Conservation (phyloP, 2,797 vertebrate species). For the Chromobotia macracanthus region DNA sequence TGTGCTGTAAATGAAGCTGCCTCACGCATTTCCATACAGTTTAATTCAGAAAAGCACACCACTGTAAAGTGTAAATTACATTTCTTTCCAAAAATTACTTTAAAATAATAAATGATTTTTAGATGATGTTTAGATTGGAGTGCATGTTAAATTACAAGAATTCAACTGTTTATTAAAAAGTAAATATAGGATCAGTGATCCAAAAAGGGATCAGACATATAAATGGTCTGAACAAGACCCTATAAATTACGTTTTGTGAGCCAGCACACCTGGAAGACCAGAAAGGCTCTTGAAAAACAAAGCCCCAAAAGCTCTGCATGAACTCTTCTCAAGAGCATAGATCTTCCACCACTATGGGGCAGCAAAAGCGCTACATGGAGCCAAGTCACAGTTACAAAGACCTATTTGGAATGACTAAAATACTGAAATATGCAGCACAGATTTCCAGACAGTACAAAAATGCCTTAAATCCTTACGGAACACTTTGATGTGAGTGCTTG, state of each 20-base stretch:
- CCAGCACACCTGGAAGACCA: constrained; percentile 38
- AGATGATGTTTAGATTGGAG: too few relatives aligned
- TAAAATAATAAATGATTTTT: too few relatives aligned
- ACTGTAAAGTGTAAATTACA: not conserved
- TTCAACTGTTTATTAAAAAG: constrained; percentile 15
- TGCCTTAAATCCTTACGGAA: not conserved
- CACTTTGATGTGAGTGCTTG: not conserved
- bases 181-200: constrained; percentile 24
- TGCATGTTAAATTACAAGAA: not conserved
- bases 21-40: not conserved
- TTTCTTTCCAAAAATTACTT: too few relatives aligned
- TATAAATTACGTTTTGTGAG: constrained; percentile 29
- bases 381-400: not conserved
- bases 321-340: too few relatives aligned
- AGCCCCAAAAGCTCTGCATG: not conserved
- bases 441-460: not conserved
- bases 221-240: constrained; percentile 26
- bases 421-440: not conserved
- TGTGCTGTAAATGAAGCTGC: too few relatives aligned
- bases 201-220: constrained; percentile 46
- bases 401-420: constrained; percentile 8
- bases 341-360: not conserved
- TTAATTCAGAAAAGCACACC: constrained; percentile 31
- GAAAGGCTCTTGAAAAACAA: not conserved
- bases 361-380: not conserved